Evolutionary conservation across 1,140 invertebrate species (phyloP).

Genomic region (Bombus impatiens): DNA sequence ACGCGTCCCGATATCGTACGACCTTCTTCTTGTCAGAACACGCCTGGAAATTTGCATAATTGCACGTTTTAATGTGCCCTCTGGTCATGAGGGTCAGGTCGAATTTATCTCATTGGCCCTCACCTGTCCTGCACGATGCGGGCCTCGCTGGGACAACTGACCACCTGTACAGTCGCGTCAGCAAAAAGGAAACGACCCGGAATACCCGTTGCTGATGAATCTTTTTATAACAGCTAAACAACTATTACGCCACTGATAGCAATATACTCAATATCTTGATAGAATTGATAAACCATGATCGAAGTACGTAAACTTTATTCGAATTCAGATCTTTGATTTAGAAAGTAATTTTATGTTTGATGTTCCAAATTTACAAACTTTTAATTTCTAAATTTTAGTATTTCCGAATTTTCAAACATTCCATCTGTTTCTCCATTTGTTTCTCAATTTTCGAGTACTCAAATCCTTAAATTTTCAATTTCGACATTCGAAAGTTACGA

Average conservation of each 20-base stretch:
- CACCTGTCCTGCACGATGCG: conserved; percentile 81
- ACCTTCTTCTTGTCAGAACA: conserved; percentile 69
- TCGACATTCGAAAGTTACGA: too few relatives aligned
- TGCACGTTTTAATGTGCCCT: conserved; percentile 71
- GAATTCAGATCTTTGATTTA: too few relatives aligned
- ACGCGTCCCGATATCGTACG: conserved; percentile 37
- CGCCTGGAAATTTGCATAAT: conserved; percentile 78
- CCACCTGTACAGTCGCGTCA: conserved; percentile 73
- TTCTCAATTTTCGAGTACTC: too few relatives aligned
- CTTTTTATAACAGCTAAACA: background rate
- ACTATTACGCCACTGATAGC: background rate
- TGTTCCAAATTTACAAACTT: too few relatives aligned
- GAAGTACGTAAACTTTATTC: too few relatives aligned
- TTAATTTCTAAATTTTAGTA: too few relatives aligned
- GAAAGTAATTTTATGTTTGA: too few relatives aligned
- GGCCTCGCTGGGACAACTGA: conserved; percentile 78
- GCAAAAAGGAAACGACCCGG: conserved; percentile 55
- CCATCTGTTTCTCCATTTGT: too few relatives aligned
- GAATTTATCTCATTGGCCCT: conserved; percentile 81
- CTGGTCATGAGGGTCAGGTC: conserved; percentile 80
- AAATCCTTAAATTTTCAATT: too few relatives aligned
- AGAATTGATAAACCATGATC: too few relatives aligned
- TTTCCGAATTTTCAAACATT: too few relatives aligned
- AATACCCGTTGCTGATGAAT: background rate
- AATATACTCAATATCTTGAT: background rate